A percentile compares a stretch with the other conserved stretches of the same genome.
These are phyloP conservation scores for Oryzias celebensis DNA, from an alignment of 2,113 vertebrate genomes.

Conservation along the genomic window DNA sequence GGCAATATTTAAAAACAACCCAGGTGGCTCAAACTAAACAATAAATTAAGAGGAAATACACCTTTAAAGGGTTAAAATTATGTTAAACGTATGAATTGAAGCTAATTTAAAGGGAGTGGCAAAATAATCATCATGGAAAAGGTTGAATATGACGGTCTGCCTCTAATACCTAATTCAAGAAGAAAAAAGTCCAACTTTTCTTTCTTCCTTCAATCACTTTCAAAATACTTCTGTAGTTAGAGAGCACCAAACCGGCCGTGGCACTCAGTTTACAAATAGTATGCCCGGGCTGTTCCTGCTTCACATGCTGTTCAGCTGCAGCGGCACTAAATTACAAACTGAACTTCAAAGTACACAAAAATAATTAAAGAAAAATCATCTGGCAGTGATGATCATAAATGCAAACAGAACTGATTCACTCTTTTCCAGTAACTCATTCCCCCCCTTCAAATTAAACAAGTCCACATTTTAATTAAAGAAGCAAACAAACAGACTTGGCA, in stretches of 20 bases:
- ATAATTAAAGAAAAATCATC: not conserved
- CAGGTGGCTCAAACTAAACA: constrained; percentile 15
- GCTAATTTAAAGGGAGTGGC: constrained; percentile 24
- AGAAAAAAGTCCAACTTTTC: constrained; percentile 8
- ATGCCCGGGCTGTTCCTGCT: not conserved
- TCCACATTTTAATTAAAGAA: too few species aligned
- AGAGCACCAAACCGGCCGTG: not conserved
- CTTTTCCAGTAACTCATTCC: too few species aligned
- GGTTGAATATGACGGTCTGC: constrained; percentile 22
- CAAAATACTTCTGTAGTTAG: constrained; percentile 5
- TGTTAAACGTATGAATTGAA: constrained; percentile 42
- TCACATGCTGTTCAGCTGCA: not conserved
- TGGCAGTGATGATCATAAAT: too few species aligned
- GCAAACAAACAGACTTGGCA: too few species aligned
- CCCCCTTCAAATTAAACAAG: too few species aligned
- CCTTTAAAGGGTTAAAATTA: constrained; percentile 32
- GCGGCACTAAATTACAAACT: not conserved
- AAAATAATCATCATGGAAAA: constrained; percentile 24
- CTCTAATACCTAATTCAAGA: not conserved
- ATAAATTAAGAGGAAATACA: constrained; percentile 51
- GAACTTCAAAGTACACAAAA: not conserved
- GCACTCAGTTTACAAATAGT: not conserved
- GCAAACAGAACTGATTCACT: too few species aligned
- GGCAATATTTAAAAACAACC: constrained; percentile 31
- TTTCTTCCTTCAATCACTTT: not conserved